phyloP scores from a whole-genome alignment of 2,797 vertebrate species.

The Chanos chanos region DNA sequence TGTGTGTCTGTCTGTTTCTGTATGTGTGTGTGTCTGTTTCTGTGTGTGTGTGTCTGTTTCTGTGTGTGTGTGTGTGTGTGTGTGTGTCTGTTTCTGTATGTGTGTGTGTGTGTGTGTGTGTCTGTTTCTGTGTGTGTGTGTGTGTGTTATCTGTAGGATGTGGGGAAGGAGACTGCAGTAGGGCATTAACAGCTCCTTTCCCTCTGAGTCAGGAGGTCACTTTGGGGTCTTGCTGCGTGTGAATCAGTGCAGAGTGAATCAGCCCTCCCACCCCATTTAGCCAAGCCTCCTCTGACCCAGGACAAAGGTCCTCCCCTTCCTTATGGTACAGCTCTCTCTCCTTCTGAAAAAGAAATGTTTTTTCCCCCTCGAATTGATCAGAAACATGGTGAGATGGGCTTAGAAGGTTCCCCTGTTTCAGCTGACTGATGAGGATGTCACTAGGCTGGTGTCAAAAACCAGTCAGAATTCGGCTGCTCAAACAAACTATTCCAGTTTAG shows the following conservation, averaged over 20 bases:
- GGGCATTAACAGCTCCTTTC: constrained; percentile 31
- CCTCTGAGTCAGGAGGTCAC: constrained; percentile 41
- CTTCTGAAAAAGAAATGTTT: constrained; percentile 53
- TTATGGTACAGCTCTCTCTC: constrained; percentile 46
- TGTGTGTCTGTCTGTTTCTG: too few relatives aligned
- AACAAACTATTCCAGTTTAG: constrained; percentile 25
- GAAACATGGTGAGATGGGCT: constrained; percentile 39
- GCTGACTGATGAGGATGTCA: constrained; percentile 53
- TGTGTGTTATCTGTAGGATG: background rate
- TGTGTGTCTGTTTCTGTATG: too few relatives aligned
- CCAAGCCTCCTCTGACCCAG: constrained; percentile 53
- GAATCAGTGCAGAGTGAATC: constrained; percentile 54
- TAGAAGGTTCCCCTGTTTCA: constrained; percentile 43
- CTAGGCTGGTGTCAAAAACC: constrained; percentile 3
- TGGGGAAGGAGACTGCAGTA: constrained; percentile 6
- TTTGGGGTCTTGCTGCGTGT: constrained; percentile 34
- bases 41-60: too few relatives aligned
- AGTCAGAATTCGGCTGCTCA: constrained; percentile 4
- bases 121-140: background rate
- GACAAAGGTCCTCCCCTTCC: constrained; percentile 11
- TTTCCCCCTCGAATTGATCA: constrained; percentile 19
- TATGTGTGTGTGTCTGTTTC: too few relatives aligned
- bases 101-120: too few relatives aligned
- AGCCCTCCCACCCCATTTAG: constrained; percentile 35
- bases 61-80: too few relatives aligned